Conservation (phyloP, 2,797 vertebrate genomes). For the Pangasius djambal region DNA sequence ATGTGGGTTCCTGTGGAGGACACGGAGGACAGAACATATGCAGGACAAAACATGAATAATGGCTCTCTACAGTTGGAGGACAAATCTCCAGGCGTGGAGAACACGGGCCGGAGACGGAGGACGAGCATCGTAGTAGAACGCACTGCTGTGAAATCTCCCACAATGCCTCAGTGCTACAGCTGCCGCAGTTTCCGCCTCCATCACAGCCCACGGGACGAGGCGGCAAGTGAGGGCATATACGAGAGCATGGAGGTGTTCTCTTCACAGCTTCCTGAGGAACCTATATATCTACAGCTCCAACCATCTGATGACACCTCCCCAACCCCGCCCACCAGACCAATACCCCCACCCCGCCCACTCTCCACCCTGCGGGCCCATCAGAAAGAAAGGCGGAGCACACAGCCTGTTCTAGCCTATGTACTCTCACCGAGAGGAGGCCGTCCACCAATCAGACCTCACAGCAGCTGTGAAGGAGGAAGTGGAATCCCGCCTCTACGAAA, state of each 20-base stretch:
- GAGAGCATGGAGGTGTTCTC: slow-evolving; percentile 38
- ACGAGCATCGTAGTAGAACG: neutral
- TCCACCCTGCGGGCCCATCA: neutral
- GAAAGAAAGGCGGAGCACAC: slow-evolving; percentile 15
- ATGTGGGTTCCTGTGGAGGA: slow-evolving; percentile 69
- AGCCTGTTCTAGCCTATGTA: slow-evolving; percentile 39
- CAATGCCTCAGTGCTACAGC: slow-evolving; percentile 45
- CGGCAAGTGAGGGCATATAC: neutral
- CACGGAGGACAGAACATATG: neutral
- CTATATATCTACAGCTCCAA: slow-evolving; percentile 51
- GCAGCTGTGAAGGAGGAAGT: slow-evolving; percentile 5
- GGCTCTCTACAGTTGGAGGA: neutral
- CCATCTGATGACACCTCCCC: slow-evolving; percentile 39
- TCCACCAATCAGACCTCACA: slow-evolving; percentile 38
- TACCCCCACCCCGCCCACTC: slow-evolving; percentile 24
- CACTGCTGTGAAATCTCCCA: slow-evolving; percentile 15
- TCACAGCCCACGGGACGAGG: slow-evolving; percentile 31
- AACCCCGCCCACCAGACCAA: slow-evolving; percentile 30
- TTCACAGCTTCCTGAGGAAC: neutral
- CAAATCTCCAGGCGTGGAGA: neutral
- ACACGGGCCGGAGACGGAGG: neutral
- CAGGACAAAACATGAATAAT: neutral
- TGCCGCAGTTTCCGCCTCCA: slow-evolving; percentile 52
- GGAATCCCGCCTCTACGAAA: neutral
- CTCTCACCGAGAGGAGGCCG: slow-evolving; percentile 49